Evolutionary conservation across 2,113 vertebrate genomes (phyloP).

Genomic region (Bambusicola thoracicus): DNA sequence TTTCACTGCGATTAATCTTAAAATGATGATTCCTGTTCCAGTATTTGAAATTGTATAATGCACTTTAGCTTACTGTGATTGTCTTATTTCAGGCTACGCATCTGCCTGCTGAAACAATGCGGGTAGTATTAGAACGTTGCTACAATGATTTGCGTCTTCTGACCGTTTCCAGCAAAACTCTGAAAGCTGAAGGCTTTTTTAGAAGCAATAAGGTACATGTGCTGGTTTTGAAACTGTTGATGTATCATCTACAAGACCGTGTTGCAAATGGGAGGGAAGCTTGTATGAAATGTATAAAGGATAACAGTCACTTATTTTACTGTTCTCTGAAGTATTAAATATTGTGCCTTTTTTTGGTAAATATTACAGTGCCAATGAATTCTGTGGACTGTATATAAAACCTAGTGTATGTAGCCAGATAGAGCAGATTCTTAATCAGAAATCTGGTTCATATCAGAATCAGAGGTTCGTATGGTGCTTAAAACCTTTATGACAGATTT

Average conservation of each 20-base stretch:
- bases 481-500: neutral
- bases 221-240: neutral
- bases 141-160: conserved; percentile 96
- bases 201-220: conserved; percentile 94
- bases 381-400: rapidly evolving
- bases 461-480: neutral
- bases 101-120: conserved; percentile 90
- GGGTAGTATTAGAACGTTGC: conserved; percentile 95
- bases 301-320: rapidly evolving
- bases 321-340: neutral
- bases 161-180: conserved; percentile 90
- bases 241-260: neutral
- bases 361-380: neutral
- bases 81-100: conserved; percentile 79
- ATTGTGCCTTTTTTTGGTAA: neutral
- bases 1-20: neutral
- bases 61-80: rapidly evolving
- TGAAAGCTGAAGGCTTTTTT: conserved; percentile 98
- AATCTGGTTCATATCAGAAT: neutral
- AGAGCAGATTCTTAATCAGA: neutral
- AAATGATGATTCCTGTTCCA: neutral
- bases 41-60: neutral
- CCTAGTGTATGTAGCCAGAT: neutral
- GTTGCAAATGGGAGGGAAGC: neutral
- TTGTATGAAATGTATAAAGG: neutral